Percentiles rank a stretch among this genome's conserved stretches.
phyloP scores from a whole-genome alignment of 2,888 invertebrate genomes.

The Aleiodes testaceus region DNA sequence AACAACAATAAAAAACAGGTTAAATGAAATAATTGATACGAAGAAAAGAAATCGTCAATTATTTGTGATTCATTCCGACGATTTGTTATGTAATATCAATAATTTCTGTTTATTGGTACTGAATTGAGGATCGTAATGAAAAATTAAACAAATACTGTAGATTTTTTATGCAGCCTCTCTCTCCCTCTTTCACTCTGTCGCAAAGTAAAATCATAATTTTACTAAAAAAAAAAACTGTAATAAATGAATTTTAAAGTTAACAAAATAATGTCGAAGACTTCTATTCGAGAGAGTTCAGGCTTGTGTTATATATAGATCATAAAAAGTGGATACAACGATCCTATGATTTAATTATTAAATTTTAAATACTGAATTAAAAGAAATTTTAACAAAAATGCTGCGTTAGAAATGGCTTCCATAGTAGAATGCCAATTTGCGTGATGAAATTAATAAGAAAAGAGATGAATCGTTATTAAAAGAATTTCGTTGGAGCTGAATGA shows the following conservation, averaged over 20 bases:
- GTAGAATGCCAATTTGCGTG: constrained; percentile 29
- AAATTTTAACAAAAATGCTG: constrained; percentile 23
- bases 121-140: constrained; percentile 28
- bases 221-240: constrained; percentile 16
- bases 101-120: constrained; percentile 42
- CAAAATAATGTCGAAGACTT: constrained; percentile 31
- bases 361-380: background rate
- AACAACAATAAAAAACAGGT: background rate
- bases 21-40: constrained; percentile 22
- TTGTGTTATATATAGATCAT: constrained; percentile 27
- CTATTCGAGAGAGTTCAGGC: constrained; percentile 29
- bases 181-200: constrained; percentile 20
- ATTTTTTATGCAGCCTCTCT: constrained; percentile 48
- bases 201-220: too few species aligned
- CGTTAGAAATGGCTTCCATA: constrained; percentile 21
- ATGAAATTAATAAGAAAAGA: constrained; percentile 3
- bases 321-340: constrained; percentile 39
- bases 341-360: constrained; percentile 22
- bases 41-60: constrained; percentile 35
- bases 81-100: constrained; percentile 35
- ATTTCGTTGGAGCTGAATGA: constrained; percentile 17
- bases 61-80: constrained; percentile 31
- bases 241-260: constrained; percentile 34
- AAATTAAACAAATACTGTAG: constrained; percentile 35
- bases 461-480: constrained; percentile 3